A percentile compares a stretch with the other conserved stretches of the same genome.
Conservation (phyloP, 2,888 invertebrate species). For the Palloptera scutellata region DNA sequence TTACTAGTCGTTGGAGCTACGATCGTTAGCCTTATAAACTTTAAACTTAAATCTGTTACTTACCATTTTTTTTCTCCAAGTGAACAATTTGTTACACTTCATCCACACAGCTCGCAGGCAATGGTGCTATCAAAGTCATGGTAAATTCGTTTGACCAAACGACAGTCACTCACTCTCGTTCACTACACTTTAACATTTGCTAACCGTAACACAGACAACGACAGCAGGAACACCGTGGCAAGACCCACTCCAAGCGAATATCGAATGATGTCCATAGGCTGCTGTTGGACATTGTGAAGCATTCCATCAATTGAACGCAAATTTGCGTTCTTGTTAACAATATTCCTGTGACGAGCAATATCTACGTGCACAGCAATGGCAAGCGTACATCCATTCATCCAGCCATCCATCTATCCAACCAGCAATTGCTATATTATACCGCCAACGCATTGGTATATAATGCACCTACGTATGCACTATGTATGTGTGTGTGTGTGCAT, state of each 20-base stretch:
- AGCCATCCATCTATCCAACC: too few relatives aligned
- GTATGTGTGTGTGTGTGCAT: constrained; percentile 1
- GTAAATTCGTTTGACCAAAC: not conserved
- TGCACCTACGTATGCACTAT: not conserved
- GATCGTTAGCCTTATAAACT: too few relatives aligned
- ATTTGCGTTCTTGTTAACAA: constrained; percentile 37
- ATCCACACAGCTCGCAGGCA: not conserved
- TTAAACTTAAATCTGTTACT: not conserved
- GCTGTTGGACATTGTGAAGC: constrained; percentile 27
- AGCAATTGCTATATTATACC: not conserved
- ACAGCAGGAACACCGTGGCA: too few relatives aligned
- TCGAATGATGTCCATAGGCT: constrained; percentile 42
- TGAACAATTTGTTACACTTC: constrained; percentile 21
- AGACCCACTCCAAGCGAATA: constrained; percentile 19
- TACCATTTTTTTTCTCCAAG: constrained; percentile 8
- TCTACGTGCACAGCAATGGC: not conserved
- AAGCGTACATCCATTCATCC: not conserved
- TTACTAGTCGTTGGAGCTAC: too few relatives aligned
- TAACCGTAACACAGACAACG: not conserved
- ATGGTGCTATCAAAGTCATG: constrained; percentile 12
- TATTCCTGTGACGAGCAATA: constrained; percentile 9
- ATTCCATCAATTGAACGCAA: constrained; percentile 42
- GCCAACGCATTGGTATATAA: constrained; percentile 24
- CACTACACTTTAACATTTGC: not conserved
- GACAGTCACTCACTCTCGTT: constrained; percentile 12